Base-by-base conservation (phyloP, 2,888 invertebrate species). In the Caenorhabditis sp. region DNA sequence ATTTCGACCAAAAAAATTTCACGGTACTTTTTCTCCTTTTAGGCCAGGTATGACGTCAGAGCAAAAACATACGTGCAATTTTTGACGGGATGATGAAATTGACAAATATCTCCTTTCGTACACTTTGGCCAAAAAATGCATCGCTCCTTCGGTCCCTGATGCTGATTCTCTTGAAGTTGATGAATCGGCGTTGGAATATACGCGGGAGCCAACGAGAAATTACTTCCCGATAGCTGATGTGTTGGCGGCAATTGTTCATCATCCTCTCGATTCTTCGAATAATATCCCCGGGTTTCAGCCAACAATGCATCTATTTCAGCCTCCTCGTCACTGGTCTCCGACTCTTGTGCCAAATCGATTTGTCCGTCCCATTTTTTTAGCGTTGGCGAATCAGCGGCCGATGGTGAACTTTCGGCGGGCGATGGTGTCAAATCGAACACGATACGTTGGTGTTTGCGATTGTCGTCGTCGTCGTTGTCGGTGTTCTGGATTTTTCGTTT, bases 111-210 rank as follows among this genome's bases (percentile, higher is more conserved):
- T 24, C 77, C 82, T 55, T 77, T 68, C 21, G 73, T 69, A 61
- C 85, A 85, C 23, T 79, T 78, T 5, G 85, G 84, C 82, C 81
- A 85, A 76, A 83, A 85, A 17, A 77, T 55, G 62, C 85, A 85
- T 3, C 81, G 64, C 31, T 84, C 82, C 24, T 68, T 66, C 12
- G 23, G 24, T 5, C 31, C 19, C 17, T 61, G 65, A 53, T 66
- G 62, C 14, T 63, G 63, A n/a, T 69, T 69, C n/a, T 69, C 66
- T 31, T 69, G 59, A 12, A 74, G 69, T 21, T 67, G 61, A 50
- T 64, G 68, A 37, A 74, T 50, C 10, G 74, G 74, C 21, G 77
- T 75, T 26, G 70, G 77, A 24, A 77, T 64, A 37, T 74, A 77
- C 4, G 71, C 23, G 4, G 74, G 76, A 17, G 60, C 63, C 17